Base-by-base conservation (phyloP, 2,888 invertebrate genomes). In the Cataglyphis cursor region DNA sequence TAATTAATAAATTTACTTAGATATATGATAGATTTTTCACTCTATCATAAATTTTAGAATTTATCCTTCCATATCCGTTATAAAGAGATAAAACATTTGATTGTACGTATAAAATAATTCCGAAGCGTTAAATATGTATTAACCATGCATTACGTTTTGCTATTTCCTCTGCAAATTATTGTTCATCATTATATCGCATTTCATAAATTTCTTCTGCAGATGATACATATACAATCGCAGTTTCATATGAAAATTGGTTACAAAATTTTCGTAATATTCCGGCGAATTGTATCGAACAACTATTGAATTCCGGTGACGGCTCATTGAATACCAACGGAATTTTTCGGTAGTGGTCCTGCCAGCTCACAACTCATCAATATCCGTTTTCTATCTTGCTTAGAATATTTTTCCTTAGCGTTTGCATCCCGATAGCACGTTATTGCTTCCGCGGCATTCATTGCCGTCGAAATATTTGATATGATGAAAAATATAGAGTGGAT, bases 341-440 rank as follows among this genome's bases (percentile, higher is more conserved):
- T 80, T 80, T 80, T 80, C 59, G 78, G 72, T 72, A 72, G 78
- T 72, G 44, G 59, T 44, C 72, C 78, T 59, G 72, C 44, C 70
- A 57, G 70, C 28, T 8, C 78, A 44, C 59, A 59, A 80, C 35
- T 80, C 78, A 72, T 72, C 78, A 72, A 80, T 80, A 80, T 80
- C 59, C 72, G 59, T 80, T 18, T 59, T 80, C 78, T 72, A 80
- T 80, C 59, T 72, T 80, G 72, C 72, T 80, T 80, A 80, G 78
- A 80, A 80, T 80, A 80, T 80, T 80, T 78, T 72, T 80, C 78
- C 44, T 72, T 78, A 72, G 57, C 57, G 70, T 78, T 80, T 80
- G 78, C 78, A 72, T 80, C 78, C 44, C 72, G 21, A 15, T 44
- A 72, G 70, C 59, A n/a, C 72, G 78, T 72, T 80, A 80, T 80